Conservation (phyloP, 1,140 invertebrate genomes). For the Portunus trituberculatus region DNA sequence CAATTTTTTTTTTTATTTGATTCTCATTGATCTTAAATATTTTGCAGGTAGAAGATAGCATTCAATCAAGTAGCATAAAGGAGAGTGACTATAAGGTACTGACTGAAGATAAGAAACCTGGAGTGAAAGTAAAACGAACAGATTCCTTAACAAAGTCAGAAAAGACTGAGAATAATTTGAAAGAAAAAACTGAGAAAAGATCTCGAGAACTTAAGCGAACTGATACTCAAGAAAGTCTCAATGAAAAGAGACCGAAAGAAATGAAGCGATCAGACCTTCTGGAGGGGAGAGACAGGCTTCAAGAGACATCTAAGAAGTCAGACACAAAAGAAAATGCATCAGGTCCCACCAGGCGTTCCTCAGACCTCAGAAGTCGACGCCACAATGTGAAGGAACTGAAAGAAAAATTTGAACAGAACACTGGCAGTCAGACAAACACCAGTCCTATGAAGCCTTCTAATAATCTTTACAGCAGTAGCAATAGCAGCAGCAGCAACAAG, state of each 20-base stretch:
- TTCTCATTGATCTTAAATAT: not conserved
- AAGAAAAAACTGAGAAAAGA: constrained; percentile 83
- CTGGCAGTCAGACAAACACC: constrained; percentile 26
- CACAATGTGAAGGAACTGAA: constrained; percentile 77
- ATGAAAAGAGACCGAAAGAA: constrained; percentile 76
- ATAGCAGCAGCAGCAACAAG: constrained; percentile 73
- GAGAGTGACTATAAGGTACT: constrained; percentile 61
- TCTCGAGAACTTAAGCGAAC: constrained; percentile 82
- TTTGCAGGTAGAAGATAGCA: constrained; percentile 60
- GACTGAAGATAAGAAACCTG: constrained; percentile 57
- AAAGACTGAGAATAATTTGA: constrained; percentile 89
- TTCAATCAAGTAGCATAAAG: constrained; percentile 44
- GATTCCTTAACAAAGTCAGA: constrained; percentile 88
- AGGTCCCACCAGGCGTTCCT: constrained; percentile 47
- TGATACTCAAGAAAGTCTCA: constrained; percentile 72
- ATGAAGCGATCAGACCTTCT: constrained; percentile 63
- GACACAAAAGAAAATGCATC: constrained; percentile 56
- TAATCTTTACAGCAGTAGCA: constrained; percentile 32
- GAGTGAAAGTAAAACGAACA: constrained; percentile 82
- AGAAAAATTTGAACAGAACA: constrained; percentile 77
- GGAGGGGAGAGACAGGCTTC: constrained; percentile 50
- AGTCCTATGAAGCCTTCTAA: constrained; percentile 65
- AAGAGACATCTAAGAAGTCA: constrained; percentile 58
- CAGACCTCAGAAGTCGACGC: constrained; percentile 71
- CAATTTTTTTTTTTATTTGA: not conserved